Base-by-base conservation (phyloP, 1,140 invertebrate species). In the Ceratoteleas bidentatus region DNA sequence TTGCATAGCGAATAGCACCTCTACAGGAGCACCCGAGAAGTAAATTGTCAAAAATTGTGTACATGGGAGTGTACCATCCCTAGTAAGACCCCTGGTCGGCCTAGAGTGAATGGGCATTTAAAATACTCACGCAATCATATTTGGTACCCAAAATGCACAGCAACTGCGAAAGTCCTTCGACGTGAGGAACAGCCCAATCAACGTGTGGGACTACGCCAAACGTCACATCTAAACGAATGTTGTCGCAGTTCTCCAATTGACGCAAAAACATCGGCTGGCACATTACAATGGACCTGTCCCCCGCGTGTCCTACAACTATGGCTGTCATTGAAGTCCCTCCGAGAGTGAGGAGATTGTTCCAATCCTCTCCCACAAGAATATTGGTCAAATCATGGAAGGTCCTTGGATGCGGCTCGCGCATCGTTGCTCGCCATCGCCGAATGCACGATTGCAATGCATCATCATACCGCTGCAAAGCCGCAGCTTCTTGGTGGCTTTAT, bases 91-190 rank as follows among this genome's bases (percentile, higher is more conserved):
- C n/a, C n/a, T n/a, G n/a, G n/a, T n/a, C n/a, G n/a, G n/a, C n/a
- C n/a, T n/a, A n/a, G n/a, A n/a, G 24, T 24, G 24, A 2, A 24
- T 24, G 4, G 24, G 4, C 4, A 24, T 24, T 24, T 24, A 4
- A 24, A 24, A 24, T 47, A 50, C 49, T 50, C 6, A 50, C 49
- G 11, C 49, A 15, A 14, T 50, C 49, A 7, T 50, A 50, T 50
- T 7, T 50, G 6, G 10, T 0, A 3, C 49, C 49, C 15, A 24
- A 3, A 11, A 50, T 11, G 7, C 15, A 7, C 6, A 16, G 10
- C 2, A 50, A 24, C 49, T 50, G 49, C 3, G 14, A 16, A 7
- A 50, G 6, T 9, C 14, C 49, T 2, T 50, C 49, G 6, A 16
- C 10, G 0, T 50, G 5, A 0, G 49, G 49, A 7, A 50, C 7